Percentiles rank a stretch among this genome's conserved stretches.
These are phyloP conservation scores for Ammodramus savannarum DNA, from an alignment of 2,113 vertebrate species.

Conservation along the genomic window DNA sequence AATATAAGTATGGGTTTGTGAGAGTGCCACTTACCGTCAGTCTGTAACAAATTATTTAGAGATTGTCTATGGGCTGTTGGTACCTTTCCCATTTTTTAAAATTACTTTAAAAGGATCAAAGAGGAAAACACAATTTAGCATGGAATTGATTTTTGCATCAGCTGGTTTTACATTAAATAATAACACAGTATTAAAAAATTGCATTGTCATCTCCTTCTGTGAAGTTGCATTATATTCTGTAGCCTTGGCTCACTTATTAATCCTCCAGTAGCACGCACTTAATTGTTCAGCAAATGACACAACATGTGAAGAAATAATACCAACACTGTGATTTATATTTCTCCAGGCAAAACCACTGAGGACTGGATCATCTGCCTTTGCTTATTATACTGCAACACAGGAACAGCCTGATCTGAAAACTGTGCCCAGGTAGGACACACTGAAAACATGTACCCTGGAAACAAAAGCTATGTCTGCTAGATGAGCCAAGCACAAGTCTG, in stretches of 20 bases:
- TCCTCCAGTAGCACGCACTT: background rate
- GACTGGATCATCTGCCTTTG: background rate
- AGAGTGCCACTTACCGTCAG: background rate
- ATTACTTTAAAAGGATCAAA: background rate
- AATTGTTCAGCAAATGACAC: slow-evolving; percentile 7
- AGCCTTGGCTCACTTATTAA: background rate
- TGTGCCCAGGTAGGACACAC: background rate
- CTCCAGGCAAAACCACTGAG: background rate
- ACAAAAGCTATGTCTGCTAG: background rate
- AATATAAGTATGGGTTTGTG: background rate
- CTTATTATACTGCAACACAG: background rate
- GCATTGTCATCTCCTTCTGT: background rate
- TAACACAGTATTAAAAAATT: background rate
- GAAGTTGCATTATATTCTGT: background rate
- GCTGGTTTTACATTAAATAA: background rate
- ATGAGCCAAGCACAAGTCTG: background rate
- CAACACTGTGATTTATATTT: background rate
- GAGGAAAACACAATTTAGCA: background rate
- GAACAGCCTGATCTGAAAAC: background rate
- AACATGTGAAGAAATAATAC: slow-evolving; percentile 3
- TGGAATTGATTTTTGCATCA: slow-evolving; percentile 18
- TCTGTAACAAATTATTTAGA: background rate
- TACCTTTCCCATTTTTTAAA: background rate
- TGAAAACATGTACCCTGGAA: background rate
- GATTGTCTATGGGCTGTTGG: background rate